Conservation (phyloP, 2,113 vertebrate species). For the Muntiacus reevesi region DNA sequence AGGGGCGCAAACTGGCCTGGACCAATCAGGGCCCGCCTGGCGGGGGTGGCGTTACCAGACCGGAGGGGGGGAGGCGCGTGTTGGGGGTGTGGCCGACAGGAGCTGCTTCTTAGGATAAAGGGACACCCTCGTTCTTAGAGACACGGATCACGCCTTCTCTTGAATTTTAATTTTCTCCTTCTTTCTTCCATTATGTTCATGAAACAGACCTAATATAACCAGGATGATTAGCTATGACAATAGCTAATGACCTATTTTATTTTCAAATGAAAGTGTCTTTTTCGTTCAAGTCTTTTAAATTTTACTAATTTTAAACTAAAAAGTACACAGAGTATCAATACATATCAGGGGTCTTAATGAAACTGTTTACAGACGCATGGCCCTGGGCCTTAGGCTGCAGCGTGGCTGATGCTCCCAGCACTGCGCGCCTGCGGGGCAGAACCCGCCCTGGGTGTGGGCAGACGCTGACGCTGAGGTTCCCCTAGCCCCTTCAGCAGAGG, state of each 20-base stretch:
- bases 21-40: neutral
- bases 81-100: neutral
- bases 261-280: slow-evolving; percentile 57
- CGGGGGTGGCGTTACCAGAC: neutral
- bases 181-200: slow-evolving; percentile 49
- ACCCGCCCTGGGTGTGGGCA: neutral
- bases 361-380: neutral
- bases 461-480: neutral
- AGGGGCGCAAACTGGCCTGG: neutral
- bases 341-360: slow-evolving; percentile 42
- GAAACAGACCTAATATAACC: slow-evolving; percentile 58
- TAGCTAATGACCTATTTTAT: slow-evolving; percentile 57
- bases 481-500: neutral
- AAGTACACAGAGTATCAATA: slow-evolving; percentile 7
- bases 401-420: neutral
- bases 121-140: slow-evolving; percentile 51
- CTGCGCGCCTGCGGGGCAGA: neutral
- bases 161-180: neutral
- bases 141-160: slow-evolving; percentile 71
- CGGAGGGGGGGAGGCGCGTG: neutral
- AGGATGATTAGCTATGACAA: neutral
- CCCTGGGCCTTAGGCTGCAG: neutral
- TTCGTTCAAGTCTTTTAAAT: neutral
- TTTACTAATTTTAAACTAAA: slow-evolving; percentile 8
- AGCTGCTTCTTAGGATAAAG: slow-evolving; percentile 9